A percentile compares a stretch with the other conserved stretches of the same genome.
phyloP scores from a whole-genome alignment of 2,113 vertebrate genomes.

The Geococcyx californianus region DNA sequence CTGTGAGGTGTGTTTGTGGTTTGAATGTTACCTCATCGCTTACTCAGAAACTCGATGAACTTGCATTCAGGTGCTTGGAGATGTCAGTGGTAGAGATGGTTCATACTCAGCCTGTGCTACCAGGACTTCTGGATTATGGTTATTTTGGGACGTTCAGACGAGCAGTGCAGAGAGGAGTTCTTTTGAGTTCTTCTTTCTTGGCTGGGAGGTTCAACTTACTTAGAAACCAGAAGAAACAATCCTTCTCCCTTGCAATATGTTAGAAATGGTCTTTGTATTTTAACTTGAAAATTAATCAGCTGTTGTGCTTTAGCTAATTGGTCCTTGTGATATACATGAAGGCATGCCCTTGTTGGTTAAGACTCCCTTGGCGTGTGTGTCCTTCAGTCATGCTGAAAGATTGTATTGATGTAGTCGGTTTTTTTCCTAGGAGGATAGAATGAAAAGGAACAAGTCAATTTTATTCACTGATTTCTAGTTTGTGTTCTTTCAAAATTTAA shows the following conservation, averaged over 20 bases:
- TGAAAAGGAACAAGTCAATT: neutral
- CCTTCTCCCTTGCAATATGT: fast-evolving
- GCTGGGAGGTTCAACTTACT: neutral
- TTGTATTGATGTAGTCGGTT: neutral
- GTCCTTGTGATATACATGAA: neutral
- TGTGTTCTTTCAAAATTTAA: neutral
- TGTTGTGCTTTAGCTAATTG: neutral
- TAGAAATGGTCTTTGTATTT: neutral
- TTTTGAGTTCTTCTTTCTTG: neutral
- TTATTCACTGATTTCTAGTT: neutral
- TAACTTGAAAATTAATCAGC: neutral
- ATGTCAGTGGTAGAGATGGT: neutral
- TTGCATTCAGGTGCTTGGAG: neutral
- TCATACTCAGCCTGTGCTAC: neutral
- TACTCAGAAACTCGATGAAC: neutral
- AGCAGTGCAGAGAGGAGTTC: neutral
- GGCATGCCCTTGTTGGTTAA: neutral
- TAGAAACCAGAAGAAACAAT: neutral
- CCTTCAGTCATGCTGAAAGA: neutral
- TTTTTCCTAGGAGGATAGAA: neutral
- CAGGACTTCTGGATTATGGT: neutral
- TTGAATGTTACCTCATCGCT: neutral
- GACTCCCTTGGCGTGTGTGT: neutral
- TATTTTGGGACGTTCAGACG: neutral
- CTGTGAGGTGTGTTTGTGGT: conserved; percentile 25